Evolutionary conservation across 2,888 invertebrate species (phyloP).

Genomic region (Alloscopus bannaensis): DNA sequence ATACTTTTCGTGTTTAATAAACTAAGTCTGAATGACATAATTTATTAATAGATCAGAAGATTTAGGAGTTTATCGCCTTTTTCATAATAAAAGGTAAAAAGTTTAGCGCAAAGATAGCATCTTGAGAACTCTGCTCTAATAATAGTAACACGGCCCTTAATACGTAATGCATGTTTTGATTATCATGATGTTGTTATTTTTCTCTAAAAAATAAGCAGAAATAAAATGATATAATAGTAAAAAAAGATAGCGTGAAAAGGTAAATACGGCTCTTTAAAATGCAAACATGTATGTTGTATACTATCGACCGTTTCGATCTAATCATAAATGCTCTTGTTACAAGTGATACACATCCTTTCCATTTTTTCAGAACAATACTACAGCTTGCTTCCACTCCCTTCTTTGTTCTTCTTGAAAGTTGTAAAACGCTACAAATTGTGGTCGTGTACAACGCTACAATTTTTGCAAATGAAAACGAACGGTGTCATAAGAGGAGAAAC

Average conservation of each 20-base stretch:
- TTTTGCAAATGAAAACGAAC: constrained; percentile 20
- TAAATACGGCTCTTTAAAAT: too few relatives aligned
- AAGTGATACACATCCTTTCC: constrained; percentile 44
- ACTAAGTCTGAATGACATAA: too few relatives aligned
- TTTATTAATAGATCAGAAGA: too few relatives aligned
- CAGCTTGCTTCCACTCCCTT: not conserved
- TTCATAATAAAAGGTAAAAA: too few relatives aligned
- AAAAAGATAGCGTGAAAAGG: constrained; percentile 22
- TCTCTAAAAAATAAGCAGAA: not conserved
- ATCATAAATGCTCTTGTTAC: constrained; percentile 27
- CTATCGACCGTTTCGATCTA: constrained; percentile 3
- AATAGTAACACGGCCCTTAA: too few relatives aligned
- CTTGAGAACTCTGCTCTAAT: too few relatives aligned
- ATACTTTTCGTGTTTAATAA: too few relatives aligned
- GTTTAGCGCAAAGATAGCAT: too few relatives aligned
- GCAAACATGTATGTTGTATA: too few relatives aligned
- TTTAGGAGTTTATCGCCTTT: too few relatives aligned
- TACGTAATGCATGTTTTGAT: not conserved
- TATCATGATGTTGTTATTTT: not conserved
- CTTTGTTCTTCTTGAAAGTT: constrained; percentile 10
- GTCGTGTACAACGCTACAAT: too few relatives aligned
- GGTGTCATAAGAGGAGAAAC: constrained; percentile 3
- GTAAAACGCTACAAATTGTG: not conserved
- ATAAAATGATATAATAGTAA: constrained; percentile 12
- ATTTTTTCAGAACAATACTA: not conserved